A percentile compares a stretch with the other conserved stretches of the same genome.
phyloP scores from a whole-genome alignment of 1,140 invertebrate species.

The Phortica variegata region DNA sequence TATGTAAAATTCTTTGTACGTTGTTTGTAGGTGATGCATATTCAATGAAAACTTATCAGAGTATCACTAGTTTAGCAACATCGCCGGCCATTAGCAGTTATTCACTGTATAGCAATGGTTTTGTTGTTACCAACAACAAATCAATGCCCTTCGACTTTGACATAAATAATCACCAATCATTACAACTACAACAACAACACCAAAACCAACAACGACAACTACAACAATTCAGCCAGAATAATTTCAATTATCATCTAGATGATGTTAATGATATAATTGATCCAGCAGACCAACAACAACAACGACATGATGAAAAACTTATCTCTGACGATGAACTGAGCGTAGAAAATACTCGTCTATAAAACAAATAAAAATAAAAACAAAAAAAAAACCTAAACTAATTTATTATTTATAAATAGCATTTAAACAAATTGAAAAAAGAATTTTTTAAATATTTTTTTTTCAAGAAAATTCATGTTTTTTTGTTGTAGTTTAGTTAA shows the following conservation, averaged over 20 bases:
- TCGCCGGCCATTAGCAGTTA: slow-evolving; percentile 54
- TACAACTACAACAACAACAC: slow-evolving; percentile 32
- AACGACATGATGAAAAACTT: slow-evolving; percentile 13
- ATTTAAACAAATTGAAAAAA: too few species aligned
- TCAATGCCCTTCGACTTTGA: slow-evolving; percentile 3
- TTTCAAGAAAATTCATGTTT: too few species aligned
- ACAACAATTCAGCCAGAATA: too few species aligned
- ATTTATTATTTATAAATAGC: too few species aligned
- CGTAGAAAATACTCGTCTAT: slow-evolving; percentile 51
- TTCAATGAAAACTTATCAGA: slow-evolving; percentile 57
- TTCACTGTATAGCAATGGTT: slow-evolving; percentile 54
- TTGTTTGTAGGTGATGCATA: slow-evolving; percentile 54
- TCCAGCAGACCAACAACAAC: slow-evolving; percentile 9
- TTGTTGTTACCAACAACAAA: slow-evolving; percentile 35
- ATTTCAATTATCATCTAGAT: too few species aligned
- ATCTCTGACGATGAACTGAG: slow-evolving; percentile 44
- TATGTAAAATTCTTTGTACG: background rate
- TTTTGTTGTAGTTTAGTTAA: too few species aligned
- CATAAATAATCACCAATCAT: background rate
- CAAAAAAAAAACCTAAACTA: background rate
- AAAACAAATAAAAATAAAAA: background rate
- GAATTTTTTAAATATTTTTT: too few species aligned
- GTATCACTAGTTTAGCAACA: slow-evolving; percentile 57
- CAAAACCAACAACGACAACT: slow-evolving; percentile 28
- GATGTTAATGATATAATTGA: slow-evolving; percentile 41